Evolutionary conservation across 2,113 vertebrate genomes (phyloP).

Genomic region (Hippoglossus stenolepis): DNA sequence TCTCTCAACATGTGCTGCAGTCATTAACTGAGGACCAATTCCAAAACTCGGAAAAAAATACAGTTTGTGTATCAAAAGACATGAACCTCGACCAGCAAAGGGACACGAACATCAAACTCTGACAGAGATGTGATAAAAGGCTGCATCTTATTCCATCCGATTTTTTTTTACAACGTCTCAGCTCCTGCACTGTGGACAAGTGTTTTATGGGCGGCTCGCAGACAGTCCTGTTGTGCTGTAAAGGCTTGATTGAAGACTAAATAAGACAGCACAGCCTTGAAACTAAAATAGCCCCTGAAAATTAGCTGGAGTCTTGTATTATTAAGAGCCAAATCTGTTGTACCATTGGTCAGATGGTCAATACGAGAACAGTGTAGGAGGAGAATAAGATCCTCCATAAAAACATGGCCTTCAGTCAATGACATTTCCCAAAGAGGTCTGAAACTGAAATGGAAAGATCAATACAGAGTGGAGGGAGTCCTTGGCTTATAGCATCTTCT

Average conservation of each 20-base stretch:
- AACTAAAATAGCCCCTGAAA: constrained; percentile 37
- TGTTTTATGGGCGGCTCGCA: background rate
- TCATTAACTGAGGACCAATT: constrained; percentile 33
- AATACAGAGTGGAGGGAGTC: constrained; percentile 30
- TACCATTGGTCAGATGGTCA: constrained; percentile 10
- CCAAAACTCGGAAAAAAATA: constrained; percentile 33
- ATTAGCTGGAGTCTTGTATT: constrained; percentile 1
- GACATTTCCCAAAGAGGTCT: constrained; percentile 31
- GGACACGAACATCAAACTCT: constrained; percentile 5
- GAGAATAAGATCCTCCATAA: constrained; percentile 10
- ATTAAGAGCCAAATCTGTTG: constrained; percentile 5
- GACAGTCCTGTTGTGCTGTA: background rate
- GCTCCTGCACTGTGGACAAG: background rate
- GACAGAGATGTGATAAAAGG: constrained; percentile 12
- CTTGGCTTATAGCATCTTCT: constrained; percentile 11
- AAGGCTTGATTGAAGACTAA: constrained; percentile 3
- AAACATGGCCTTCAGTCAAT: constrained; percentile 38
- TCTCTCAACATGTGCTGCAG: constrained; percentile 51
- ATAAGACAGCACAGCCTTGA: constrained; percentile 4
- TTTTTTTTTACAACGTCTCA: background rate
- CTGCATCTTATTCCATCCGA: constrained; percentile 1
- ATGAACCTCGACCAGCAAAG: background rate
- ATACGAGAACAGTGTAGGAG: constrained; percentile 25
- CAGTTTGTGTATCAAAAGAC: constrained; percentile 19
- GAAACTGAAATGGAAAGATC: constrained; percentile 56